phyloP scores from a whole-genome alignment of 2,113 vertebrate species.

The Gallinago paraguaiae region DNA sequence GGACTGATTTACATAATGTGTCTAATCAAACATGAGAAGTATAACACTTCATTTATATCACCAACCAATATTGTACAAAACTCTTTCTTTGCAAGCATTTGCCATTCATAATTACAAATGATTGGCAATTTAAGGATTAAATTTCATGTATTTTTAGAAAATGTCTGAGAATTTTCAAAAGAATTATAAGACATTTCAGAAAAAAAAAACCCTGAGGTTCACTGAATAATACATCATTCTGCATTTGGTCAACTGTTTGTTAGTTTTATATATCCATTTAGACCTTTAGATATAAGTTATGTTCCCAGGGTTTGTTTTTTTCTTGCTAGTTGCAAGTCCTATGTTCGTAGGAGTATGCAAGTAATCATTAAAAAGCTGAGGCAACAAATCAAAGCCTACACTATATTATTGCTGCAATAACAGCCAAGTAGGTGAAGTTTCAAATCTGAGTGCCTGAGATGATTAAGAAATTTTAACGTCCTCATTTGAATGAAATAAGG shows the following conservation, averaged over 20 bases:
- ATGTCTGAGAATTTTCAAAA: neutral
- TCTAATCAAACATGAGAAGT: neutral
- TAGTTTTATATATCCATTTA: neutral
- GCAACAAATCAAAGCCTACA: neutral
- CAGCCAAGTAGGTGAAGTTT: neutral
- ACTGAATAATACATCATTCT: neutral
- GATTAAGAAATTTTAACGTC: neutral
- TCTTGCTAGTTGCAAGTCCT: neutral
- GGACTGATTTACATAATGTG: neutral
- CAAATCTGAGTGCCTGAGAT: neutral
- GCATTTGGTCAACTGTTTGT: neutral
- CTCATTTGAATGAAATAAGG: neutral
- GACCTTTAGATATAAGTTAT: neutral
- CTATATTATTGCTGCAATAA: neutral
- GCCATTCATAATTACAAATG: neutral
- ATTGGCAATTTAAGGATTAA: neutral
- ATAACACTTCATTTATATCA: neutral
- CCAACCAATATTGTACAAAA: neutral
- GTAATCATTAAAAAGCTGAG: neutral
- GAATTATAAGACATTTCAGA: neutral
- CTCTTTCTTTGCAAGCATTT: neutral
- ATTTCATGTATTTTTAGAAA: neutral
- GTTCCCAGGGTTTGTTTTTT: neutral
- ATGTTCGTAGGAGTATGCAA: neutral
- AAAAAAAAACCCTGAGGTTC: neutral